Percentiles rank a stretch among this genome's conserved stretches.
phyloP scores from a whole-genome alignment of 1,140 invertebrate species.

The Drosophila biarmipes region DNA sequence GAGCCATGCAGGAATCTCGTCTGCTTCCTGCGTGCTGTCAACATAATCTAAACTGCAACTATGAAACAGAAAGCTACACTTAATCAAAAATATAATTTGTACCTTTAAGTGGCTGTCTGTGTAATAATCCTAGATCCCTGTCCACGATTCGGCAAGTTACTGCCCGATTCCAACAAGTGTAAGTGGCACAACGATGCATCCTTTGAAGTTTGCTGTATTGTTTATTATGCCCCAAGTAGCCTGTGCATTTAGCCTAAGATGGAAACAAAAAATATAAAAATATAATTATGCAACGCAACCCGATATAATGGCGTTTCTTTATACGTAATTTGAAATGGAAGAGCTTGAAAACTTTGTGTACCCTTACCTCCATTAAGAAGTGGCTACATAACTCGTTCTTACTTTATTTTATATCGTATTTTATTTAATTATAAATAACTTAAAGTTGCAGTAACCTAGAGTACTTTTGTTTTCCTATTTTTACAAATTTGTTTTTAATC shows the following conservation, averaged over 20 bases:
- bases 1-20: conserved; percentile 66
- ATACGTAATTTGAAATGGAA: background rate
- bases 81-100: conserved; percentile 72
- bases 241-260: conserved; percentile 64
- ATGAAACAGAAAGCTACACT: conserved; percentile 36
- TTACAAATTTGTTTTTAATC: conserved; percentile 66
- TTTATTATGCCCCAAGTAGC: conserved; percentile 47
- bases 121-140: conserved; percentile 23
- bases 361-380: background rate
- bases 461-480: conserved; percentile 68
- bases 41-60: conserved; percentile 55
- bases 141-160: conserved; percentile 33
- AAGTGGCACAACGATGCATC: conserved; percentile 18
- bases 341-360: background rate
- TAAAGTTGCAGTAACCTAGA: conserved; percentile 61
- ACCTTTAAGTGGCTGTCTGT: conserved; percentile 46
- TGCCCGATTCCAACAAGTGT: conserved; percentile 28
- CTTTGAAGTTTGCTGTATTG: conserved; percentile 33
- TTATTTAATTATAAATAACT: conserved; percentile 84
- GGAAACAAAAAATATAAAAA: conserved; percentile 48
- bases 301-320: background rate
- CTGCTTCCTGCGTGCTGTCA: conserved; percentile 62
- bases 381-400: conserved; percentile 14
- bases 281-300: conserved; percentile 49
- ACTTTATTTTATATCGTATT: conserved; percentile 74